Conservation (phyloP, 1,140 invertebrate species). For the Atta texana region DNA sequence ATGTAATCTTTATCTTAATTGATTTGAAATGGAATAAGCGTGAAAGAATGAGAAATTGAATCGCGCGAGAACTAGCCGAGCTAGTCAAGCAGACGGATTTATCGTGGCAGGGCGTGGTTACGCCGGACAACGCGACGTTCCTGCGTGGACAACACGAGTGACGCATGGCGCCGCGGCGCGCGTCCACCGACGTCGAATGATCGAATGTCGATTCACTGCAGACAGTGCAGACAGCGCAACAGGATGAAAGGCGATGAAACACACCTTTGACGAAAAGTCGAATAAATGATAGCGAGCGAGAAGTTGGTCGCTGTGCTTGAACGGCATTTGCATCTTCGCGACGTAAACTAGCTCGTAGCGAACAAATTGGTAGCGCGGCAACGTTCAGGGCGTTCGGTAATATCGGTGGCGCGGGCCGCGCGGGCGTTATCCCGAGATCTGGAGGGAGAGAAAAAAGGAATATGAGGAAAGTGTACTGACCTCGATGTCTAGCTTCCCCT, state of each 20-base stretch:
- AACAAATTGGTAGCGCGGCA: too few relatives aligned
- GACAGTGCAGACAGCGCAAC: too few relatives aligned
- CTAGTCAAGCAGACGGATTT: conserved; percentile 24
- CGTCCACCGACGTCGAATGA: too few relatives aligned
- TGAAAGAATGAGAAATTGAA: background rate
- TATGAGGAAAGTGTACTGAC: conserved; percentile 75
- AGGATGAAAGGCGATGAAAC: too few relatives aligned
- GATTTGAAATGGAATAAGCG: background rate
- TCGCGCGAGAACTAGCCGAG: background rate
- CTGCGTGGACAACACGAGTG: conserved; percentile 38
- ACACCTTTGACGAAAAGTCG: too few relatives aligned
- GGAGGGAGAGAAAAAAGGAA: conserved; percentile 1
- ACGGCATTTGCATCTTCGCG: background rate
- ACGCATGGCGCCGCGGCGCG: conserved; percentile 43
- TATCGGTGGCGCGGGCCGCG: too few relatives aligned
- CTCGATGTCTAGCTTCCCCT: conserved; percentile 82
- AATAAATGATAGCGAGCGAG: too few relatives aligned
- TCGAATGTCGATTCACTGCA: background rate
- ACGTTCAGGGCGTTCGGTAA: too few relatives aligned
- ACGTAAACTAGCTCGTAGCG: background rate
- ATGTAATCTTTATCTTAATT: background rate
- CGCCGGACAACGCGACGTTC: conserved; percentile 66
- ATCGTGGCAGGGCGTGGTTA: conserved; percentile 70
- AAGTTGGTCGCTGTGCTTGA: background rate
- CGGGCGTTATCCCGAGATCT: background rate